phyloP scores from a whole-genome alignment of 37 sponge, comb jelly and placozoan species.

The Beroe forskalii region DNA sequence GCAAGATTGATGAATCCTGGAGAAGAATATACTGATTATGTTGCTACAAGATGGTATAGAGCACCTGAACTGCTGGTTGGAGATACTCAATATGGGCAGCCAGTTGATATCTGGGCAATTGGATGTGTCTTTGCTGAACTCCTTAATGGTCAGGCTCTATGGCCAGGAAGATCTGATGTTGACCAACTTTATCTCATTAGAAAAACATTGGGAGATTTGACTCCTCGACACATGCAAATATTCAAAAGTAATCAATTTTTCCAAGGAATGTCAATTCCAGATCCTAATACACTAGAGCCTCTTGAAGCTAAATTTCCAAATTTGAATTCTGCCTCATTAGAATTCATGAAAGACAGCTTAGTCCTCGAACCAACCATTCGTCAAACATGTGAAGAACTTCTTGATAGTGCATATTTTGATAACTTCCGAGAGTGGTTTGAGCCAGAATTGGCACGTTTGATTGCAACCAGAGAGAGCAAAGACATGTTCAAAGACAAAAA shows the following conservation, averaged over 20 bases:
- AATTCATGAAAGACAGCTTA: conserved; percentile 79
- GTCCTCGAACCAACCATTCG: conserved; percentile 86
- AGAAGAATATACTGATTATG: conserved; percentile 97
- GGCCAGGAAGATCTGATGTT: conserved; percentile 95
- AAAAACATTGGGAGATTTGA: conserved; percentile 89
- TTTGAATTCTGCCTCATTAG: conserved; percentile 68
- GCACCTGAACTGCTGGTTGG: conserved; percentile 96
- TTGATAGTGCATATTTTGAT: conserved; percentile 90
- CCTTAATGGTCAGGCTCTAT: conserved; percentile 84
- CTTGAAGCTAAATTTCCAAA: conserved; percentile 73
- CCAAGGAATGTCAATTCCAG: conserved; percentile 80
- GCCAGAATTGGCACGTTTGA: conserved; percentile 76
- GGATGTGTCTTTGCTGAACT: conserved; percentile 98
- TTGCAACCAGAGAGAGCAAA: conserved; percentile 50
- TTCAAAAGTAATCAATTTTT: conserved; percentile 84
- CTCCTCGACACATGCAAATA: conserved; percentile 83
- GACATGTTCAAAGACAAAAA: conserved; percentile 60
- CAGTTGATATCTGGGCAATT: conserved; percentile 97
- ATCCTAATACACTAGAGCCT: conserved; percentile 78
- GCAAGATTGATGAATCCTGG: conserved; percentile 90
- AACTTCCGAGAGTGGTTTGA: conserved; percentile 91
- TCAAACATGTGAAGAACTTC: conserved; percentile 86
- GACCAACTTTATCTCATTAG: conserved; percentile 91
- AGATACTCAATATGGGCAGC: conserved; percentile 95
- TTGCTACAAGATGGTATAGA: conserved; percentile 96